phyloP scores from a whole-genome alignment of 2,113 vertebrate species.

The Heloderma charlesbogerti region DNA sequence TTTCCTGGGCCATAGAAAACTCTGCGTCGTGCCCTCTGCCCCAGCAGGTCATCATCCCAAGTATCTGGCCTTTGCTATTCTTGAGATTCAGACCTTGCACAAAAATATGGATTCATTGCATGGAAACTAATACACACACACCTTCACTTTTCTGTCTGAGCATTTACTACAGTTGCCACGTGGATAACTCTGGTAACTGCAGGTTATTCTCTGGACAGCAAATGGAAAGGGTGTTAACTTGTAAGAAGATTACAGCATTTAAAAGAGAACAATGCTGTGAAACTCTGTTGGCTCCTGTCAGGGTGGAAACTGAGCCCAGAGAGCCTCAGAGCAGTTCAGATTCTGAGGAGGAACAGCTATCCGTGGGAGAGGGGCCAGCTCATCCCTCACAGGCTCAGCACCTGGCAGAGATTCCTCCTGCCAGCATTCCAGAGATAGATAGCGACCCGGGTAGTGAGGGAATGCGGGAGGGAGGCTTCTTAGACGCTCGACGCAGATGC shows the following conservation, averaged over 20 bases:
- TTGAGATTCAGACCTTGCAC: neutral
- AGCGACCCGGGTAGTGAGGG: too few species aligned
- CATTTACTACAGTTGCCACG: conserved; percentile 6
- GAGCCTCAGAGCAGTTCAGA: too few species aligned
- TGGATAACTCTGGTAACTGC: conserved; percentile 5
- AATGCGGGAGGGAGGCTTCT: too few species aligned
- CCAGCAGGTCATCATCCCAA: neutral
- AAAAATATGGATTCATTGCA: neutral
- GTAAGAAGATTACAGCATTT: conserved; percentile 8
- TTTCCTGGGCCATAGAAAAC: neutral
- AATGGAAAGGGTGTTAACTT: conserved; percentile 44
- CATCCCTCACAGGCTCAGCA: too few species aligned
- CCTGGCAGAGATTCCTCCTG: too few species aligned
- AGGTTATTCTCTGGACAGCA: neutral
- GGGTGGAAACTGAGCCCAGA: too few species aligned
- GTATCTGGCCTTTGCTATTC: neutral
- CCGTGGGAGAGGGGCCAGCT: too few species aligned
- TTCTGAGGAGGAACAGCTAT: too few species aligned
- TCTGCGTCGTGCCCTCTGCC: too few species aligned
- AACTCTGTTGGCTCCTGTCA: too few species aligned
- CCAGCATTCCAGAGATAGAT: too few species aligned
- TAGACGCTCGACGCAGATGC: too few species aligned
- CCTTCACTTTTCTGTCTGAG: neutral
- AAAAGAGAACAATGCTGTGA: conserved; percentile 5
- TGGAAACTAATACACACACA: neutral